phyloP scores from a whole-genome alignment of 2,797 vertebrate genomes.

The Holocentrus rufus region DNA sequence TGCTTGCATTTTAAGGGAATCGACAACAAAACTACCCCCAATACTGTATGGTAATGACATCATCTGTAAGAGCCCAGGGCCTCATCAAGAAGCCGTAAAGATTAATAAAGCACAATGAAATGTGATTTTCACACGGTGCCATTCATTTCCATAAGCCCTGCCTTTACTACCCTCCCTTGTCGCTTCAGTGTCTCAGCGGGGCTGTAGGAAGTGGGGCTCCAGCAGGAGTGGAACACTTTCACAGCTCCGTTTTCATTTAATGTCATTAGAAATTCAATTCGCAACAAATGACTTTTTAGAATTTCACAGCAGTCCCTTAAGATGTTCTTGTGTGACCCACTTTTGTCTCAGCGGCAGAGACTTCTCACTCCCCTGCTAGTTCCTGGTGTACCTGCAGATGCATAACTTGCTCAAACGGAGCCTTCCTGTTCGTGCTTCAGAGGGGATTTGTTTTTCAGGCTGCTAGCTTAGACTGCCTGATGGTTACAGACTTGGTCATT shows the following conservation, averaged over 20 bases:
- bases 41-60: slow-evolving; percentile 69
- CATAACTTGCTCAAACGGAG: slow-evolving; percentile 27
- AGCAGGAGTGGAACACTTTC: slow-evolving; percentile 64
- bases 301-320: slow-evolving; percentile 77
- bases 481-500: slow-evolving; percentile 55
- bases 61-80: slow-evolving; percentile 63
- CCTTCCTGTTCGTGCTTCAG: slow-evolving; percentile 22
- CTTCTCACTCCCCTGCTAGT: slow-evolving; percentile 24
- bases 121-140: slow-evolving; percentile 71
- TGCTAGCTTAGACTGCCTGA: slow-evolving; percentile 5
- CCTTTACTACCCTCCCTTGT: slow-evolving; percentile 67
- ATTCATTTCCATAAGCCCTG: slow-evolving; percentile 80
- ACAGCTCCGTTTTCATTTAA: slow-evolving; percentile 80
- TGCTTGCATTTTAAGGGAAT: slow-evolving; percentile 51
- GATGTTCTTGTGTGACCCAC: slow-evolving; percentile 72
- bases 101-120: slow-evolving; percentile 80
- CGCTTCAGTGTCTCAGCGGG: slow-evolving; percentile 63
- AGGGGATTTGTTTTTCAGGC: slow-evolving; percentile 5
- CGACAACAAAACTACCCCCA: slow-evolving; percentile 35
- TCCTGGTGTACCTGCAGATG: slow-evolving; percentile 36
- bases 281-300: slow-evolving; percentile 80
- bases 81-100: slow-evolving; percentile 72
- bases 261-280: slow-evolving; percentile 84
- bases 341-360: slow-evolving; percentile 64
- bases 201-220: slow-evolving; percentile 62